These are phyloP conservation scores for Lottia scabra DNA, from an alignment of 2,888 invertebrate genomes.

Conservation along the genomic window DNA sequence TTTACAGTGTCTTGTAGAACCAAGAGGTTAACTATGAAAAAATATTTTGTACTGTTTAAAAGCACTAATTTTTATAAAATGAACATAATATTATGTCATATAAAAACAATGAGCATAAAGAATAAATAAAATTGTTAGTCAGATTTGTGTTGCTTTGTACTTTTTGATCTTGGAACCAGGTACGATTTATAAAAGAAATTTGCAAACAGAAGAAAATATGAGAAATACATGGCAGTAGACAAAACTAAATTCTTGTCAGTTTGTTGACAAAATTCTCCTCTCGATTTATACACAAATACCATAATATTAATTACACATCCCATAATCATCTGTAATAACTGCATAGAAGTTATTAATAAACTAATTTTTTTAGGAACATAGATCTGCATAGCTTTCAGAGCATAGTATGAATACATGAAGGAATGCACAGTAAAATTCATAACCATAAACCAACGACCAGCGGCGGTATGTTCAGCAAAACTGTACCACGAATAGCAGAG, in stretches of 20 bases:
- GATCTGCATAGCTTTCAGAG: slow-evolving; percentile 68
- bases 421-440: slow-evolving; percentile 73
- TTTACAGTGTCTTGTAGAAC: no score
- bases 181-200: slow-evolving; percentile 69
- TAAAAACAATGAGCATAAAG: no score
- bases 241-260: slow-evolving; percentile 69
- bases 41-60: no score
- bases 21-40: no score
- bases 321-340: slow-evolving; percentile 93
- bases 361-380: slow-evolving; percentile 78
- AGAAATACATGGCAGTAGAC: slow-evolving; percentile 67
- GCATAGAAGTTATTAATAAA: slow-evolving; percentile 90
- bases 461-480: slow-evolving; percentile 63
- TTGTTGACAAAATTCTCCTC: slow-evolving; percentile 67
- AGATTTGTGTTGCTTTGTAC: no score
- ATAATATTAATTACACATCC: slow-evolving; percentile 91
- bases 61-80: no score
- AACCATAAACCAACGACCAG: slow-evolving; percentile 69
- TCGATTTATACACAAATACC: slow-evolving; percentile 72
- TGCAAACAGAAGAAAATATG: slow-evolving; percentile 68
- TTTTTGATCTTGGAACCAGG: no score
- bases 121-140: no score
- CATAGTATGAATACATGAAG: slow-evolving; percentile 72
- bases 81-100: no score
- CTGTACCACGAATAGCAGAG: slow-evolving; percentile 71